phyloP scores from a whole-genome alignment of 2,888 invertebrate species.

The Fabriciana adippe region DNA sequence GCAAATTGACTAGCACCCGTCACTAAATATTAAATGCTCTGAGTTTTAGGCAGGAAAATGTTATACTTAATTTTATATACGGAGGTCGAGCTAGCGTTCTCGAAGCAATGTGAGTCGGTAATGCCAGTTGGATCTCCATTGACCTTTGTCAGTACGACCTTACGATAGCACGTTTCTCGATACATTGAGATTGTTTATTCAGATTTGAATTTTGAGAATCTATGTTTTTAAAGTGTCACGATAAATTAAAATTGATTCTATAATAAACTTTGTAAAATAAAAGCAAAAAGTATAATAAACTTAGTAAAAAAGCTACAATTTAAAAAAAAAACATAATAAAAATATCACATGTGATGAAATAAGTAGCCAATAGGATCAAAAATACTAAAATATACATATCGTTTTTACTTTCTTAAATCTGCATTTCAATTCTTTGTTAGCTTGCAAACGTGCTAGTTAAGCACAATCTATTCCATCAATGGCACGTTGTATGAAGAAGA shows the following conservation, averaged over 20 bases:
- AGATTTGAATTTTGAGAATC: too few species aligned
- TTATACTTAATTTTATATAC: slow-evolving; percentile 19
- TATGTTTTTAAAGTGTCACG: background rate
- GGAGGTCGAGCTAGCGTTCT: slow-evolving; percentile 41
- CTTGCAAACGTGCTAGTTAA: too few species aligned
- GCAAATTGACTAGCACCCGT: slow-evolving; percentile 19
- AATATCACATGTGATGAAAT: too few species aligned
- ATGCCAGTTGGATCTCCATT: slow-evolving; percentile 37
- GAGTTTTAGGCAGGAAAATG: slow-evolving; percentile 6
- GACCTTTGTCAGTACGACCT: slow-evolving; percentile 66
- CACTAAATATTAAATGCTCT: slow-evolving; percentile 4
- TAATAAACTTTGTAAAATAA: background rate
- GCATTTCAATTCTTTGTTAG: too few species aligned
- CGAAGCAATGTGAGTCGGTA: slow-evolving; percentile 34
- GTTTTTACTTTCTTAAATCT: too few species aligned
- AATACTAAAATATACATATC: too few species aligned
- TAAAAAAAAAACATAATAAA: too few species aligned
- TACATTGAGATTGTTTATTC: slow-evolving; percentile 41
- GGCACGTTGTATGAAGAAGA: too few species aligned
- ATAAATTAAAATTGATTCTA: slow-evolving; percentile 3
- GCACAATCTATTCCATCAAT: too few species aligned
- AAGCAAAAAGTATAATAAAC: background rate
- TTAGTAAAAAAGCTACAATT: too few species aligned
- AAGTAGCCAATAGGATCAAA: too few species aligned
- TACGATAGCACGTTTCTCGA: slow-evolving; percentile 60